Percentiles rank a stretch among this genome's conserved stretches.
phyloP scores from a whole-genome alignment of 2,113 vertebrate genomes.

The Cisticola juncidis region DNA sequence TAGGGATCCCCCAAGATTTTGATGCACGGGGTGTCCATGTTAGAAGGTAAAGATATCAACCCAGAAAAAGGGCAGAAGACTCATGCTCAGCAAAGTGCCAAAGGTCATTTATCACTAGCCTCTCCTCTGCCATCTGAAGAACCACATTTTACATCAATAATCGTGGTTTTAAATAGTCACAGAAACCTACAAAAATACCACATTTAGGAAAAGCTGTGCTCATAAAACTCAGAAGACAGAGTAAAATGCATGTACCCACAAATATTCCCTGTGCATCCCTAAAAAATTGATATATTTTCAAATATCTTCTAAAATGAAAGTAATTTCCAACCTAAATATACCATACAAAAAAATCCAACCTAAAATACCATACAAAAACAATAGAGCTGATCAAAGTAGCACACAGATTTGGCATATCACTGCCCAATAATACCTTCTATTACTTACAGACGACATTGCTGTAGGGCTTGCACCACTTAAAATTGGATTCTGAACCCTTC shows the following conservation, averaged over 20 bases:
- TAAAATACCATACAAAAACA: neutral
- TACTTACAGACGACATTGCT: neutral
- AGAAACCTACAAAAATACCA: neutral
- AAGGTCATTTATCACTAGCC: neutral
- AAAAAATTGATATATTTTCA: neutral
- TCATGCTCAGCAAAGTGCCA: rapidly evolving
- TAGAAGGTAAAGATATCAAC: neutral
- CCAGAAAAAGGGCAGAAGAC: neutral
- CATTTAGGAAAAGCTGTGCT: neutral
- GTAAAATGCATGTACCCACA: neutral
- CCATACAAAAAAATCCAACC: neutral
- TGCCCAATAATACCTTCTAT: neutral
- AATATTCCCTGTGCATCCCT: neutral
- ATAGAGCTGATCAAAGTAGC: neutral
- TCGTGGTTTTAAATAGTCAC: neutral
- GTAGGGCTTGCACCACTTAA: neutral
- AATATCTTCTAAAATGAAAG: neutral
- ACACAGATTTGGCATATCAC: neutral
- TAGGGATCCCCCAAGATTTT: neutral
- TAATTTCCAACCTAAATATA: neutral
- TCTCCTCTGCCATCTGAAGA: neutral
- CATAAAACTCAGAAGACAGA: neutral
- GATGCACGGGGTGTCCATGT: neutral
- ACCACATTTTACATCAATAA: neutral
- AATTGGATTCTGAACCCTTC: constrained; percentile 9